phyloP scores from a whole-genome alignment of 1,140 invertebrate species.

The Brachionus rotundiformis region DNA sequence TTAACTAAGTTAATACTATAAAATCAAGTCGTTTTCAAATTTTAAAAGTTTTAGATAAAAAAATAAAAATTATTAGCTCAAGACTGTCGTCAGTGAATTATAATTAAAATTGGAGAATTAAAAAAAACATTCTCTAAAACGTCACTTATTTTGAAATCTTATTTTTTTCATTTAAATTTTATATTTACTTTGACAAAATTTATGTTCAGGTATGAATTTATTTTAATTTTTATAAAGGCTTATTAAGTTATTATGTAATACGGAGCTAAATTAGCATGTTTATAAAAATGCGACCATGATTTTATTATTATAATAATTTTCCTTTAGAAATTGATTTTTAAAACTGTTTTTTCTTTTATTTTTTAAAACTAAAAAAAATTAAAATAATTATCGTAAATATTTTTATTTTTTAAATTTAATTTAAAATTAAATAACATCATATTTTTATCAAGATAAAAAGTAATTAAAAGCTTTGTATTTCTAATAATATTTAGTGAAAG shows the following conservation, averaged over 20 bases:
- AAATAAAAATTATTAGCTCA: background rate
- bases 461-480: too few species aligned
- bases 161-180: background rate
- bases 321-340: background rate
- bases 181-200: slow-evolving; percentile 38
- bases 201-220: slow-evolving; percentile 18
- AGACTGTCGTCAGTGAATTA: background rate
- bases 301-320: slow-evolving; percentile 18
- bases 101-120: background rate
- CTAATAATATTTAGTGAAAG: too few species aligned
- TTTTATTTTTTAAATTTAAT: too few species aligned
- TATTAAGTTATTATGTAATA: background rate
- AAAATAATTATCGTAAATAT: too few species aligned
- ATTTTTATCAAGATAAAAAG: too few species aligned
- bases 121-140: background rate
- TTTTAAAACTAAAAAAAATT: too few species aligned
- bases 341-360: background rate
- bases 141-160: slow-evolving; percentile 1
- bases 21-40: background rate
- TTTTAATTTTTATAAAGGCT: slow-evolving; percentile 22
- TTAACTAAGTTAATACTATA: background rate
- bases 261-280: slow-evolving; percentile 53
- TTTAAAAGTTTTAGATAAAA: background rate
- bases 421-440: too few species aligned
- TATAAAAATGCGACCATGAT: background rate